Evolutionary conservation across 64 coral and sea anemone species (phyloP).

Genomic region (Astreopora myriophthalma): DNA sequence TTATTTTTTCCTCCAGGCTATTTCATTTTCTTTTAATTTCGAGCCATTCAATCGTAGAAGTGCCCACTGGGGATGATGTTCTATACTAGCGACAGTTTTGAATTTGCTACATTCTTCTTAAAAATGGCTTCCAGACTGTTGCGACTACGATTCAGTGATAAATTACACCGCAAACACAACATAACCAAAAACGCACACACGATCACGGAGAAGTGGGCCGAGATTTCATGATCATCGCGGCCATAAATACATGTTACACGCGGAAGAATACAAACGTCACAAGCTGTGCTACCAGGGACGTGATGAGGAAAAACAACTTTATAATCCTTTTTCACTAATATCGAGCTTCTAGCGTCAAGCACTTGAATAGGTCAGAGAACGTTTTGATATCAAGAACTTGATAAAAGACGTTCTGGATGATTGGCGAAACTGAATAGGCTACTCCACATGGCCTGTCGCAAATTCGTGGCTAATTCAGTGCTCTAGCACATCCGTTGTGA

Average conservation of each 20-base stretch:
- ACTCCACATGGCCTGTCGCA: not conserved
- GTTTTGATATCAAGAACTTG: not conserved
- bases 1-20: not conserved
- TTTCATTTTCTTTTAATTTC: not conserved
- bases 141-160: not conserved
- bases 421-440: not conserved
- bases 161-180: not conserved
- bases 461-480: not conserved
- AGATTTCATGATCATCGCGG: not conserved
- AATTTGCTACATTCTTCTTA: not conserved
- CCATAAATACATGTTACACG: not conserved
- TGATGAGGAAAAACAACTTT: constrained; percentile 28
- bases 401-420: constrained; percentile 30
- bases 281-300: not conserved
- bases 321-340: not conserved
- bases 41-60: not conserved
- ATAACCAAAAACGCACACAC: not conserved
- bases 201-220: not conserved
- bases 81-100: not conserved
- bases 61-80: not conserved
- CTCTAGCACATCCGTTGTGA: not conserved
- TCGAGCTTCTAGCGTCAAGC: not conserved
- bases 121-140: not conserved
- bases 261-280: not conserved
- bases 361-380: not conserved